These are phyloP conservation scores for Choristoneura fumiferana DNA, from an alignment of 1,140 invertebrate species.

Conservation along the genomic window DNA sequence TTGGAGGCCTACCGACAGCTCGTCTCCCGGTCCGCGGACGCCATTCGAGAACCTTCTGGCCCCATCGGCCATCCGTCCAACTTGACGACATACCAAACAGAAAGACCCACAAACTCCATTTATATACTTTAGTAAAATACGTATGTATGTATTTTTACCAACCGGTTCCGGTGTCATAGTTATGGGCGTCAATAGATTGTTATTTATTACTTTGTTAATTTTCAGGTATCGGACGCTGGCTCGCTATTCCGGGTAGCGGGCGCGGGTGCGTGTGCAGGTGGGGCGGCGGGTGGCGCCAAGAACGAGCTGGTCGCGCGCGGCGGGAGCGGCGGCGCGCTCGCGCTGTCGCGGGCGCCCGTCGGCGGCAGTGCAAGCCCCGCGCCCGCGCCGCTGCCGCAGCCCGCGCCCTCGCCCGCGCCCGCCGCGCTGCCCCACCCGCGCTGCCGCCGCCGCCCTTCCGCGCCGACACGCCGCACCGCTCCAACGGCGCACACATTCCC, in stretches of 20 bases:
- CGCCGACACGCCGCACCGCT: constrained; percentile 62
- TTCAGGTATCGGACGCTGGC: constrained; percentile 64
- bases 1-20: too few relatives aligned
- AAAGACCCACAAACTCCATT: too few relatives aligned
- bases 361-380: constrained; percentile 70
- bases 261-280: constrained; percentile 36
- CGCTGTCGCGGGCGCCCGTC: constrained; percentile 64
- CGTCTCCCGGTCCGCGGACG: too few relatives aligned
- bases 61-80: too few relatives aligned
- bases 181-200: background rate
- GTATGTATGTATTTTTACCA: too few relatives aligned
- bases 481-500: constrained; percentile 64
- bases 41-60: too few relatives aligned
- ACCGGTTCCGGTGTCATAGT: too few relatives aligned
- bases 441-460: constrained; percentile 63
- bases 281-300: constrained; percentile 45
- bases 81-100: too few relatives aligned
- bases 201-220: constrained; percentile 18
- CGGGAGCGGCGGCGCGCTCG: constrained; percentile 67
- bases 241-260: constrained; percentile 67
- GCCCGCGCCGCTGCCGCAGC: constrained; percentile 69
- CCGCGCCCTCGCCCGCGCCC: constrained; percentile 69
- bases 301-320: constrained; percentile 66
- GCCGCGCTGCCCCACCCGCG: constrained; percentile 70
- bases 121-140: too few relatives aligned